Evolutionary conservation across 2,113 vertebrate genomes (phyloP).

Genomic region (Alethe diademata): DNA sequence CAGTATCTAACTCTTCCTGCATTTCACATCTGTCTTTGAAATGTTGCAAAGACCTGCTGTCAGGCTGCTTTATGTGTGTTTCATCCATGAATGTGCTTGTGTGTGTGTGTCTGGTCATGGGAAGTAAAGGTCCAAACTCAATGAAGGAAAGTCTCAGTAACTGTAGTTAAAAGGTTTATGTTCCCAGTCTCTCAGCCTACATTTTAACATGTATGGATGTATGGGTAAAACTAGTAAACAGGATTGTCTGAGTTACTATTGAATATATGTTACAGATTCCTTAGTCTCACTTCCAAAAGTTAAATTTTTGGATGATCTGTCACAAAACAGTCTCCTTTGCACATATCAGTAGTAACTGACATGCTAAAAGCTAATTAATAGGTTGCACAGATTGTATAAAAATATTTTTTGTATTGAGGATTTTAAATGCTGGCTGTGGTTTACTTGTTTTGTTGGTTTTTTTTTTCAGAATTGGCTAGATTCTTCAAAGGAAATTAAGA

Average conservation of each 20-base stretch:
- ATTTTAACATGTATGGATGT: not conserved
- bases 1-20: not conserved
- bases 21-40: not conserved
- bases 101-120: not conserved
- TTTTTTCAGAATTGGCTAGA: slow-evolving; percentile 80
- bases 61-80: not conserved
- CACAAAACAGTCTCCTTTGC: not conserved
- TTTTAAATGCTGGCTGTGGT: not conserved
- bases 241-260: not conserved
- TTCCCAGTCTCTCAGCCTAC: not conserved
- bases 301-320: not conserved
- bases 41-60: not conserved
- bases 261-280: not conserved
- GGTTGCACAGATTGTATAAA: not conserved
- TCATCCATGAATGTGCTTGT: not conserved
- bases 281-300: not conserved
- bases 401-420: not conserved
- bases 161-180: not conserved
- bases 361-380: not conserved
- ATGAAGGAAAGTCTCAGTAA: not conserved
- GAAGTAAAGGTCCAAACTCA: not conserved
- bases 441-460: not conserved
- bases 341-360: not conserved
- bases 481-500: slow-evolving; percentile 81
- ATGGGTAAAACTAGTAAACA: not conserved